Percentiles rank a stretch among this genome's conserved stretches.
phyloP scores from a whole-genome alignment of 2,113 vertebrate species.

The Gadus chalcogrammus region DNA sequence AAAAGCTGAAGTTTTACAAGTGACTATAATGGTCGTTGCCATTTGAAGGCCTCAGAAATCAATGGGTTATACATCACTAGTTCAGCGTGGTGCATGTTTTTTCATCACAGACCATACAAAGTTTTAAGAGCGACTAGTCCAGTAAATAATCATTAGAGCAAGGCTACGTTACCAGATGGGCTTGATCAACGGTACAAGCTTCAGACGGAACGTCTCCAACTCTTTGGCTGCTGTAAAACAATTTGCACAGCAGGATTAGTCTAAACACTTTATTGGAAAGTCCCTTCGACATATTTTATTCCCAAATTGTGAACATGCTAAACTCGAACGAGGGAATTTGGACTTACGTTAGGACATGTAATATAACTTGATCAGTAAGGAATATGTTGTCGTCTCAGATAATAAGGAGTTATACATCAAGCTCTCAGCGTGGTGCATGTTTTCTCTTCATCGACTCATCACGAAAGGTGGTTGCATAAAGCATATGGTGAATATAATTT shows the following conservation, averaged over 20 bases:
- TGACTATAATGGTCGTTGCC: too few species aligned
- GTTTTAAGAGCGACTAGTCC: not conserved
- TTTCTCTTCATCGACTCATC: not conserved
- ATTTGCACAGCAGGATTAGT: too few species aligned
- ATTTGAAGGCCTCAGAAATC: too few species aligned
- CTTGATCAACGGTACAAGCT: too few species aligned
- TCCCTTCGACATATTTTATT: too few species aligned
- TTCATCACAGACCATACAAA: not conserved
- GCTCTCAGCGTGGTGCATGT: conserved; percentile 7
- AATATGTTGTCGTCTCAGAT: not conserved
- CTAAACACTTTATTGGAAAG: too few species aligned
- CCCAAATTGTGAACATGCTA: too few species aligned
- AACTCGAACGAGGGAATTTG: not conserved
- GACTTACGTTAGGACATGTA: not conserved
- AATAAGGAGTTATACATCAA: not conserved
- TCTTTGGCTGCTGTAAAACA: too few species aligned
- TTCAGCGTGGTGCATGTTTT: conserved; percentile 8
- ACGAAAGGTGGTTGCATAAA: not conserved
- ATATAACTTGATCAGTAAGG: not conserved
- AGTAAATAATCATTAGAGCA: too few species aligned
- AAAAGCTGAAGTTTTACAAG: too few species aligned
- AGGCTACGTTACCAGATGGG: too few species aligned
- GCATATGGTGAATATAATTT: not conserved
- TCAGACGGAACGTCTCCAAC: too few species aligned
- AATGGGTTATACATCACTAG: not conserved